Conservation (phyloP, 2,113 vertebrate species). For the Puntigrus tetrazona region DNA sequence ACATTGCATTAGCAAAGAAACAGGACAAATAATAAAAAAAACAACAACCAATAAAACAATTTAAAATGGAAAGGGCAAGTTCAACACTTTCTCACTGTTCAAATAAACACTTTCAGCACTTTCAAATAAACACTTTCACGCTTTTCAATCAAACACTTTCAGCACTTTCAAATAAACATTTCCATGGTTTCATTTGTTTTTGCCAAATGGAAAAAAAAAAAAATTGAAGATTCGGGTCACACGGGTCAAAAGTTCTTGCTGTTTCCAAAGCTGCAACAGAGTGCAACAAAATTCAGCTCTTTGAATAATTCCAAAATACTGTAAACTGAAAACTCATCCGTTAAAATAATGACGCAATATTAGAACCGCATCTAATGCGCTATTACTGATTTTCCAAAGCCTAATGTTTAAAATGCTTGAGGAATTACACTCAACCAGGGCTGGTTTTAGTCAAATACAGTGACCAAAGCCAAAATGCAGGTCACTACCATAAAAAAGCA, state of each 20-base stretch:
- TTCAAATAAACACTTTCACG: neutral
- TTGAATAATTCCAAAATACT: neutral
- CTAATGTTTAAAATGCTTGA: neutral
- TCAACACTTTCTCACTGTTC: slow-evolving; percentile 6
- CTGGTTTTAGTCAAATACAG: neutral
- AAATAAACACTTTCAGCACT: neutral
- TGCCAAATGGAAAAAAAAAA: neutral
- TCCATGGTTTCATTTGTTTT: neutral
- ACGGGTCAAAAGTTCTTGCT: neutral
- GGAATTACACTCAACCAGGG: neutral
- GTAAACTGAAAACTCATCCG: neutral
- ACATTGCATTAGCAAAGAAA: neutral
- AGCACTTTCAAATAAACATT: neutral
- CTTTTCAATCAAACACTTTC: neutral
- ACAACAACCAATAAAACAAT: neutral
- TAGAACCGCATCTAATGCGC: neutral
- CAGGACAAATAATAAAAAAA: neutral
- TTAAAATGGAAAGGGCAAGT: slow-evolving; percentile 1
- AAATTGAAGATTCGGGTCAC: neutral
- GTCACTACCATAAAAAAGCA: no score
- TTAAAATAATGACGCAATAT: neutral
- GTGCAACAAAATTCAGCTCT: neutral
- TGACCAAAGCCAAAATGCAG: neutral
- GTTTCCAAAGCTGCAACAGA: neutral
- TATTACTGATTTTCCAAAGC: neutral